Evolutionary conservation across 64 coral and sea anemone genomes (phyloP), one percentile per base, ranked within the genome.

Genomic region (Astreopora myriophthalma): DNA sequence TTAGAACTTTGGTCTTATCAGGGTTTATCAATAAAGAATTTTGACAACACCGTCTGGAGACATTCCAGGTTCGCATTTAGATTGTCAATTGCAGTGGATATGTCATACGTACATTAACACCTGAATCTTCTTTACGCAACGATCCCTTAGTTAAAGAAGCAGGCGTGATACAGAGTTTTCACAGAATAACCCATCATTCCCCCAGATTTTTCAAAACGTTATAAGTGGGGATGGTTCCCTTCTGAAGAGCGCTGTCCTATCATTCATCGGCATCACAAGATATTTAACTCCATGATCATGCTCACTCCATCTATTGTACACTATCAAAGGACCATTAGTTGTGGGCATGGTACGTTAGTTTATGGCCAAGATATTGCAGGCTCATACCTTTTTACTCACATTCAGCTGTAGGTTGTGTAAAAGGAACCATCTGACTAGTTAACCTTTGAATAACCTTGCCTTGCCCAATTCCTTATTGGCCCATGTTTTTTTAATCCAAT

Each of bases 121-220:
- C 3, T n/a, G 65, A 92, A 22, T 85, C 76, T 63, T 85, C 76
- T 48, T 74, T 92, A 85, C 77, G 78, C 36, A 71, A 63, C 16
- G 89, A 91, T 57, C 89, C 89, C 34, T 38, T 84, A 24, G 27
- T 34, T 83, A 61, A 84, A 63, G 80, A 83, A 52, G 73, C 29
- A 85, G 89, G 79, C 27, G 78, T 24, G 79, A 92, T 29, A 61
- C 65, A 27, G 33, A 73, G 13, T 92, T 92, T 92, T 5, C 32
- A 12, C 77, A 85, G 20, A 92, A 84, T 49, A 92, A 85, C 27
- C 46, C 60, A n/a, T 74, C 77, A 71, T 92, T 92, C 49, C 29
- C 63, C 69, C 33, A 73, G 30, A 85, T 92, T 92, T 85, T 71
- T 52, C 27, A 83, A 36, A 92, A 83, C 33, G 42, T 92, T 55